Conservation (phyloP, 2,113 vertebrate genomes). For the Hystrix brachyura region DNA sequence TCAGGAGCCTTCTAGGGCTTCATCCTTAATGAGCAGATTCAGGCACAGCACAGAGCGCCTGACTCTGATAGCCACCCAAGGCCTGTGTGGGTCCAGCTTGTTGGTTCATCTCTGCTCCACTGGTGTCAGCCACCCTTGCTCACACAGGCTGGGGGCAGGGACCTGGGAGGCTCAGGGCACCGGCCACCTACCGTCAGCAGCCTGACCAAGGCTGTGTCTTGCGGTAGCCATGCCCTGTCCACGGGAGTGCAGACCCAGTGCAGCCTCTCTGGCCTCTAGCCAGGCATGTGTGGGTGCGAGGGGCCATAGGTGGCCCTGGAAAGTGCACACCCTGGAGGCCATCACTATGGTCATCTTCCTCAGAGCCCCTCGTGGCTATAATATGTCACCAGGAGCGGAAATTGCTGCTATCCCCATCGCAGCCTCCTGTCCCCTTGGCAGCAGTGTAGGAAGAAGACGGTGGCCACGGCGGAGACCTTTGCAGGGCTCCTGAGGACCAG, state of each 20-base stretch:
- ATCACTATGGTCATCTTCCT: not conserved
- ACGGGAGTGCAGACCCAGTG: not conserved
- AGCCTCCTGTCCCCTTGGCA: not conserved
- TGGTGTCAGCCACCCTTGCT: not conserved
- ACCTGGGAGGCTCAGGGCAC: not conserved
- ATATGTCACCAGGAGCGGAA: not conserved
- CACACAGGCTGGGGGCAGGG: not conserved
- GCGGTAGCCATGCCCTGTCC: accelerated
- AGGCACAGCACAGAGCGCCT: not conserved
- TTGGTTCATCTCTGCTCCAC: not conserved
- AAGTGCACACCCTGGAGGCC: accelerated
- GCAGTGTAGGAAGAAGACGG: not conserved
- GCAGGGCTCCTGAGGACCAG: no score
- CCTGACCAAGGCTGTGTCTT: not conserved
- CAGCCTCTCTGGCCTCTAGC: not conserved
- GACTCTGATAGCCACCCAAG: not conserved
- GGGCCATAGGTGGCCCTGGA: not conserved
- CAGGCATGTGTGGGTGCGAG: not conserved
- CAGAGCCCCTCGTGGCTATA: not conserved
- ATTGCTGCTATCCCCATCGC: no score
- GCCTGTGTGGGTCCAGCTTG: not conserved
- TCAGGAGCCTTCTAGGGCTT: not conserved
- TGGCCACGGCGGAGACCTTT: accelerated
- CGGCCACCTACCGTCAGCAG: not conserved
- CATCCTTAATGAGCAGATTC: not conserved